Evolutionary conservation across 2,113 vertebrate species (phyloP).

Genomic region (Microtus pennsylvanicus): DNA sequence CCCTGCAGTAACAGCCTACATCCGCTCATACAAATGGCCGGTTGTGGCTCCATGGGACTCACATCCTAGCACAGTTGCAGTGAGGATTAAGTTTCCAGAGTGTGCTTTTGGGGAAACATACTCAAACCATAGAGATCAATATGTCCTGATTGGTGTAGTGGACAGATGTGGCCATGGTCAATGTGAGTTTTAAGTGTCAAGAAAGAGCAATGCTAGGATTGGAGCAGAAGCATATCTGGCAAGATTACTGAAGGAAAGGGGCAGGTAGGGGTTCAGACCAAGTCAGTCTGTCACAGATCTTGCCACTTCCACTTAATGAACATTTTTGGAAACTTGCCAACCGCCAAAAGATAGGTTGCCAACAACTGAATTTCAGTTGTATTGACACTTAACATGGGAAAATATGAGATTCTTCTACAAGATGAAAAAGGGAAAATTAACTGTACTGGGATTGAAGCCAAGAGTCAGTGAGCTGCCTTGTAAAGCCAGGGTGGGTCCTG

Average conservation of each 20-base stretch:
- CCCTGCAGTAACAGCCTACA: neutral
- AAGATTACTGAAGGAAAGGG: neutral
- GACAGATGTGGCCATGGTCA: neutral
- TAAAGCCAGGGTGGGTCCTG: slow-evolving; percentile 55
- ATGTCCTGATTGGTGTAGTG: neutral
- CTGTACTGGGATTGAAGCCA: slow-evolving; percentile 67
- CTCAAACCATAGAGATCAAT: neutral
- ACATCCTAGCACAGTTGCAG: neutral
- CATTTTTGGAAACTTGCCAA: neutral
- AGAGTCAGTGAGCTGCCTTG: slow-evolving; percentile 17
- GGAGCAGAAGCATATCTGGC: neutral
- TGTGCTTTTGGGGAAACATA: neutral
- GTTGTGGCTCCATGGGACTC: too few relatives aligned
- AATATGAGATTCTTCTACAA: slow-evolving; percentile 34
- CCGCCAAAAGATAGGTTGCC: neutral
- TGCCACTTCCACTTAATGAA: neutral
- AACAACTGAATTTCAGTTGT: slow-evolving; percentile 45
- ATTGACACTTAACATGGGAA: slow-evolving; percentile 43
- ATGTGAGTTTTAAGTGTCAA: neutral
- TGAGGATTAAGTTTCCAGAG: neutral
- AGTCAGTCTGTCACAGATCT: neutral
- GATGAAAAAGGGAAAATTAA: slow-evolving; percentile 55
- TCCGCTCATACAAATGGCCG: too few relatives aligned
- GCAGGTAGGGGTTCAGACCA: neutral
- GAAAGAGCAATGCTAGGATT: neutral